Percentiles rank a stretch among this genome's conserved stretches.
These are phyloP conservation scores for Brachirus orientalis DNA, from an alignment of 2,113 vertebrate genomes.

Conservation along the genomic window DNA sequence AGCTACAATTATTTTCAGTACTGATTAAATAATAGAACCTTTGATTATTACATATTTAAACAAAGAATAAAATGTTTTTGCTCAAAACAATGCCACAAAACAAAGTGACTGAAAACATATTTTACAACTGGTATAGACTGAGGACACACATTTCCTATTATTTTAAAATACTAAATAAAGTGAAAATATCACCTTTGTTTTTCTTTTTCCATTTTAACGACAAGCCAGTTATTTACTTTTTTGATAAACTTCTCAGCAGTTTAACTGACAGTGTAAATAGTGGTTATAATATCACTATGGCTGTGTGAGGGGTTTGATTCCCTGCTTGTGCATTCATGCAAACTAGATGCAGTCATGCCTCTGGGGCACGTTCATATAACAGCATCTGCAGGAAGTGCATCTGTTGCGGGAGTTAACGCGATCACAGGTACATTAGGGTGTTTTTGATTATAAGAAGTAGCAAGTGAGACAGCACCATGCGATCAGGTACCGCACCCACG, in stretches of 20 bases:
- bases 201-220: background rate
- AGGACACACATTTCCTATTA: no score
- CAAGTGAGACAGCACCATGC: constrained; percentile 32
- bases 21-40: no score
- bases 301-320: constrained; percentile 2
- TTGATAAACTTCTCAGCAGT: background rate
- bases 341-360: constrained; percentile 28
- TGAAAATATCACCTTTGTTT: no score
- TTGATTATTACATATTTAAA: no score
- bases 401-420: constrained; percentile 39
- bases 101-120: no score
- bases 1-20: no score
- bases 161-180: no score
- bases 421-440: constrained; percentile 42
- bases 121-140: no score
- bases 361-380: constrained; percentile 19
- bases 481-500: constrained; percentile 54
- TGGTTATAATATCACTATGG: background rate
- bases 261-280: background rate
- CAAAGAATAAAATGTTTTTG: no score
- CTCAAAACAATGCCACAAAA: no score
- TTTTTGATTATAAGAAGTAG: constrained; percentile 48
- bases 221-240: background rate
- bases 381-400: constrained; percentile 35
- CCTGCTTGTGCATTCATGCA: constrained; percentile 16